Percentiles rank a stretch among this genome's conserved stretches.
Conservation (phyloP, 2,888 invertebrate genomes). For the Nysson spinosus region DNA sequence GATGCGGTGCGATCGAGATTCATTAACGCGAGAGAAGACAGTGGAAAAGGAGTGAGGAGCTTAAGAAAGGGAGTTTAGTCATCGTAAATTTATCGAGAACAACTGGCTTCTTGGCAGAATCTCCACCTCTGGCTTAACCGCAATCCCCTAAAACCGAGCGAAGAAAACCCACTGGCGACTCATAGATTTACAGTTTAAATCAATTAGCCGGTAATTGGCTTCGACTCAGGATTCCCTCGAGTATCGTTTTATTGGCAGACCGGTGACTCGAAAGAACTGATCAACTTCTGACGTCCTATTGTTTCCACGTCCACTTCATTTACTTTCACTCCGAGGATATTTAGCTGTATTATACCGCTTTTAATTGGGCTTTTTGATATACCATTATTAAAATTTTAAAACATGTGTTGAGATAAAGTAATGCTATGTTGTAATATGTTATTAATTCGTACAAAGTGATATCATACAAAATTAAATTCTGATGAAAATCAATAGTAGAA, state of each 20-base stretch:
- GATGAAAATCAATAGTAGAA: too few relatives aligned
- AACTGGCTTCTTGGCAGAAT: conserved; percentile 60
- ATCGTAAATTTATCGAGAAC: conserved; percentile 68
- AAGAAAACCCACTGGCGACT: conserved; percentile 52
- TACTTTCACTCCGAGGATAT: too few relatives aligned
- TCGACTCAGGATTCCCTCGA: conserved; percentile 30
- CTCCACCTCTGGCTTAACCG: conserved; percentile 36
- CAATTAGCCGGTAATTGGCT: conserved; percentile 70
- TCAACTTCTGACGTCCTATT: too few relatives aligned
- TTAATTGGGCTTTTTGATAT: too few relatives aligned
- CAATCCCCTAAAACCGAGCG: conserved; percentile 46
- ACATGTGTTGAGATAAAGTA: too few relatives aligned
- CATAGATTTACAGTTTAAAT: conserved; percentile 71
- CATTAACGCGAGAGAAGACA: conserved; percentile 56
- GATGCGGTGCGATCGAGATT: conserved; percentile 58
- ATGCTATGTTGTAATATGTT: too few relatives aligned
- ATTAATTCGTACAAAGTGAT: too few relatives aligned
- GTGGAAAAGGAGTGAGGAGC: conserved; percentile 20
- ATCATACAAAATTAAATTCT: too few relatives aligned
- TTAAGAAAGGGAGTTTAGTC: conserved; percentile 45
- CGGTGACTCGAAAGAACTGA: background rate
- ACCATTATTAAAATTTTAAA: too few relatives aligned
- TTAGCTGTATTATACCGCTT: too few relatives aligned
- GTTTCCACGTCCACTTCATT: background rate
- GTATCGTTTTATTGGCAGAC: conserved; percentile 45